Conservation (phyloP, 2,113 vertebrate genomes). For the Stomatorhinus ivindoensis region DNA sequence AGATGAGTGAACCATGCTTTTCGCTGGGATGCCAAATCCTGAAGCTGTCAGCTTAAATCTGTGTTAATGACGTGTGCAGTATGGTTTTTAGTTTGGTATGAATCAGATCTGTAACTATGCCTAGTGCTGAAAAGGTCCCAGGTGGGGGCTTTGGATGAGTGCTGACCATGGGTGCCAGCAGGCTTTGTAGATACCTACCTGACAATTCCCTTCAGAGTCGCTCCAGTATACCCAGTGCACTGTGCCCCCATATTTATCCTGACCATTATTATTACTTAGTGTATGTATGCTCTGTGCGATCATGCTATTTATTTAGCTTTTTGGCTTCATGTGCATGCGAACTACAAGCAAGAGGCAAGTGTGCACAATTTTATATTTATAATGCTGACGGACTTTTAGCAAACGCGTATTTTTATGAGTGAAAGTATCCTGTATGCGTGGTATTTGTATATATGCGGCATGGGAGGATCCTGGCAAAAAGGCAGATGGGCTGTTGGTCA, state of each 20-base stretch:
- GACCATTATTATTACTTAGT: not conserved
- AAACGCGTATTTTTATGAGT: not conserved
- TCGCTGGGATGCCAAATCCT: not conserved
- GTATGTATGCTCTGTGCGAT: not conserved
- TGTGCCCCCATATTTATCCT: not conserved
- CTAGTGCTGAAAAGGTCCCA: not conserved
- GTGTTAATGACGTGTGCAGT: not conserved
- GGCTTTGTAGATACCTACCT: not conserved
- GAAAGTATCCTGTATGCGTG: not conserved
- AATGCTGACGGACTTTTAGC: not conserved
- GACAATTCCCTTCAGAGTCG: not conserved
- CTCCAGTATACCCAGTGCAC: not conserved
- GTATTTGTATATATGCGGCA: not conserved
- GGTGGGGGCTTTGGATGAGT: not conserved
- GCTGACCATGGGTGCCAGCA: not conserved
- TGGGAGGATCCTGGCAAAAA: not conserved
- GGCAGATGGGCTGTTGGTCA: too few relatives aligned
- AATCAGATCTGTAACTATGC: not conserved
- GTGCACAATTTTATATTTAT: not conserved
- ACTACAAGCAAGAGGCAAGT: not conserved
- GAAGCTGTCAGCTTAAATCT: not conserved
- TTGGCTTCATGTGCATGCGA: not conserved
- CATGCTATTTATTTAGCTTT: not conserved
- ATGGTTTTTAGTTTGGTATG: not conserved
- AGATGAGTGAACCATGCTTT: not conserved